A percentile compares a stretch with the other conserved stretches of the same genome.
These are phyloP conservation scores for Nemotelus pantherinus DNA, from an alignment of 2,888 invertebrate genomes.

Conservation along the genomic window DNA sequence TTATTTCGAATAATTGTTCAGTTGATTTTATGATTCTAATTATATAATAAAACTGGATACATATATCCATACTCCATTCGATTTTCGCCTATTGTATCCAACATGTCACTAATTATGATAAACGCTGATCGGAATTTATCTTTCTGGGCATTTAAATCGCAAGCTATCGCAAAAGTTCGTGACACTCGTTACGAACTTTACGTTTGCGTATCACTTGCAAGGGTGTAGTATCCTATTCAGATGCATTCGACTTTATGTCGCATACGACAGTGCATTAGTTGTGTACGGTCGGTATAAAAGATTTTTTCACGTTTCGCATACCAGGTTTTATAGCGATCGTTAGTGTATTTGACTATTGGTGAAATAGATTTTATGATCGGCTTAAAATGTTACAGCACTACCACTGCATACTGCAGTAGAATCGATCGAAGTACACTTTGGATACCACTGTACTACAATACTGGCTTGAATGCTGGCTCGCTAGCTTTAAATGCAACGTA, in stretches of 20 bases:
- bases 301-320: conserved; percentile 29
- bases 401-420: neutral
- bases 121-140: conserved; percentile 40
- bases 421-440: neutral
- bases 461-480: no score
- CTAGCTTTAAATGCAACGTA: neutral
- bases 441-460: neutral
- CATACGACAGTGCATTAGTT: no score
- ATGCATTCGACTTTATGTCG: no score
- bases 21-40: no score
- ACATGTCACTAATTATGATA: conserved; percentile 39
- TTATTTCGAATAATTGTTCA: no score
- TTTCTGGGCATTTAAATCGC: conserved; percentile 9
- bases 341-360: conserved; percentile 40
- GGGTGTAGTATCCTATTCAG: no score
- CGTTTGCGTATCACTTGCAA: neutral
- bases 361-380: conserved; percentile 37
- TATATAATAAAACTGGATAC: no score
- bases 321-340: conserved; percentile 38
- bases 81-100: no score
- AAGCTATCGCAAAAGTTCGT: conserved; percentile 29
- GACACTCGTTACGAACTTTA: conserved; percentile 9
- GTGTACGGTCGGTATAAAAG: neutral
- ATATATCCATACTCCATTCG: no score
- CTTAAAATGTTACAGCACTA: conserved; percentile 5